Evolutionary conservation across 2,797 vertebrate genomes (phyloP), one percentile per base, ranked within the genome.

Genomic region (Pipistrellus pygmaeus): DNA sequence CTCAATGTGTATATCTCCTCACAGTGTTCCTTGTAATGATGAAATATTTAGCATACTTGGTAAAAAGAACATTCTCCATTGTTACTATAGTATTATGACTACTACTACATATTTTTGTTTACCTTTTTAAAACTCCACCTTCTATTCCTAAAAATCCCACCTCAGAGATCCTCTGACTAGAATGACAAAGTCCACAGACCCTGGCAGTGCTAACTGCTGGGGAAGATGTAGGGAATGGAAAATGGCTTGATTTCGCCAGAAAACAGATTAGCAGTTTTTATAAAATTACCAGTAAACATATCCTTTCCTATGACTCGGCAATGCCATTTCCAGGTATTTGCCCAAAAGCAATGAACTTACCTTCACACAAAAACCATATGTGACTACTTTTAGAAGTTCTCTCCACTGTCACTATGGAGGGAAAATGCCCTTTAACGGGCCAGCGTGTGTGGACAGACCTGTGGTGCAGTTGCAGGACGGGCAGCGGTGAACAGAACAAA

Each of bases 371-470:
- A 75, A 44, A 6, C 21, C 25, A 14, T 21, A 30, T 5, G 6
- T 38, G 71, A 78, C 53, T 72, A 72, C 92, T 77, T 62, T 62
- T 6, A 48, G 35, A 83, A 9, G 15, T 21, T 90, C 53, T 83
- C 10, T 64, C 75, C 44, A 62, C 13, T 46, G 15, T n/a, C 15
- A 25, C 25, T 90, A 21, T 35, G 18, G 30, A 66, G 4, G 32
- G 17, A 69, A 78, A 76, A 53, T 46, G 12, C 46, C 23, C 60
- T 20, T 13, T 64, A 72, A 35, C 1, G 41, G 82, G 2, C 44
- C 0, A 23, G 5, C 6, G 8, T 35, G 77, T 62, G 3, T 73
- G 12, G 84, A 44, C 18, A 62, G 38, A 46, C 20, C 32, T 27
- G 20, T 51, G 30, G 20, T 35, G 8, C 1, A 20, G 7, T 14